Evolutionary conservation across 2,113 vertebrate genomes (phyloP).

Genomic region (Chinchilla lanigera): DNA sequence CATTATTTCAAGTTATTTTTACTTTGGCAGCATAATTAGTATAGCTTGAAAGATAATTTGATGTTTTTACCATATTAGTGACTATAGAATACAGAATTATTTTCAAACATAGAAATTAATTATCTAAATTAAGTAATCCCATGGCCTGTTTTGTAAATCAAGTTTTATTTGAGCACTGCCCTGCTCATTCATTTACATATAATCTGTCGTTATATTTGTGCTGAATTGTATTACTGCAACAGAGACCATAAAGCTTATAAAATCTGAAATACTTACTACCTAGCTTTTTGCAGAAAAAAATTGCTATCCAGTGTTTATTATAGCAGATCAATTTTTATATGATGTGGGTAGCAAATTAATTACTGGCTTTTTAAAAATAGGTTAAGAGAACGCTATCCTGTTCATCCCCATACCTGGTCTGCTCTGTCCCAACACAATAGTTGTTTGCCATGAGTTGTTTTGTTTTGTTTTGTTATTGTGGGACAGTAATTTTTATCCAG

Average conservation of each 20-base stretch:
- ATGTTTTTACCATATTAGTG: background rate
- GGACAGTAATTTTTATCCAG: background rate
- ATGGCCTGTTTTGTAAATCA: background rate
- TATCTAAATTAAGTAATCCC: background rate
- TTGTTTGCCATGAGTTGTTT: background rate
- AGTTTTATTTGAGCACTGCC: background rate
- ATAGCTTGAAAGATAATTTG: conserved; percentile 14
- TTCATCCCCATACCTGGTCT: background rate
- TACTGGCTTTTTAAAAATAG: background rate
- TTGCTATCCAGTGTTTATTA: background rate
- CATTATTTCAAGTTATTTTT: conserved; percentile 4
- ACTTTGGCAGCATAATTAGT: conserved; percentile 20
- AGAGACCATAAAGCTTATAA: background rate
- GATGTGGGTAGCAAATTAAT: background rate
- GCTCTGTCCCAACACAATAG: background rate
- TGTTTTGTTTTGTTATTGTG: background rate
- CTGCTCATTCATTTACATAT: background rate
- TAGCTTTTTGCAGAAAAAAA: background rate
- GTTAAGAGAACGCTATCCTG: background rate
- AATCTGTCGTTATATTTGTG: background rate
- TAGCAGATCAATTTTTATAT: background rate
- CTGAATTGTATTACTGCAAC: background rate
- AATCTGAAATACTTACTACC: background rate
- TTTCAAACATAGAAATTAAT: conserved; percentile 6
- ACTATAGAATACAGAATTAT: background rate